Base-by-base conservation (phyloP, 2,797 vertebrate genomes). In the Chloroceryle inda region DNA sequence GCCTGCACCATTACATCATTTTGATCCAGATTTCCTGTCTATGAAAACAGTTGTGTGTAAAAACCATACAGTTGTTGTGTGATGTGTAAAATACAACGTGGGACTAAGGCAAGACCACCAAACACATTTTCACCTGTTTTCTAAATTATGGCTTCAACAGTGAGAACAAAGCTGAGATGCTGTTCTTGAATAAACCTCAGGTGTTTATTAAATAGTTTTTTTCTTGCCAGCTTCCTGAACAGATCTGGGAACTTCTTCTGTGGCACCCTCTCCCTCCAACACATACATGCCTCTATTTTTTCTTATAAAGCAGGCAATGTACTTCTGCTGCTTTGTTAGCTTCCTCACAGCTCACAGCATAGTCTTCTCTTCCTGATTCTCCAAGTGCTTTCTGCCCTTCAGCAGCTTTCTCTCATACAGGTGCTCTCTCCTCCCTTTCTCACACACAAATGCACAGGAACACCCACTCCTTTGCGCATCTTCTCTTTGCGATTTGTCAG, bases 81-180 rank as follows among this genome's bases (percentile, higher is more conserved):
- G 42, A 40, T 40, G 24, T 76, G 81, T 64, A 55, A 74, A 94
- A 82, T 68, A 84, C 66, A 49, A 52, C 12, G 44, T 55, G 31
- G 38, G 55, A 80, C 23, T 58, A 52, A 95, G 86, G 94, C 71
- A 82, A 96, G 77, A 67, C 69, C 68, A 80, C 63, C 35, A 40
- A 90, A 85, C 45, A 85, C 69, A 87, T 96, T 96, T 96, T 93
- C 38, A 50, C 47, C 89, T 64, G 9, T 87, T 92, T 94, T 85
- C 71, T 90, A 85, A 91, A 74, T 68, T 33, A 71, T 66, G 53
- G 44, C 66, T 96, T 97, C 66, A 93, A 21, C n/a, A 44, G 61
- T 9, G 6, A 96, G 40, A 42, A 92, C 31, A 95, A 89, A 92
- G 45, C 35, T 74, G 35, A 71, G 33, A 8, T 47, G 15, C 21